These are phyloP conservation scores for Thrips palmi DNA, from an alignment of 1,140 invertebrate species.

Conservation along the genomic window DNA sequence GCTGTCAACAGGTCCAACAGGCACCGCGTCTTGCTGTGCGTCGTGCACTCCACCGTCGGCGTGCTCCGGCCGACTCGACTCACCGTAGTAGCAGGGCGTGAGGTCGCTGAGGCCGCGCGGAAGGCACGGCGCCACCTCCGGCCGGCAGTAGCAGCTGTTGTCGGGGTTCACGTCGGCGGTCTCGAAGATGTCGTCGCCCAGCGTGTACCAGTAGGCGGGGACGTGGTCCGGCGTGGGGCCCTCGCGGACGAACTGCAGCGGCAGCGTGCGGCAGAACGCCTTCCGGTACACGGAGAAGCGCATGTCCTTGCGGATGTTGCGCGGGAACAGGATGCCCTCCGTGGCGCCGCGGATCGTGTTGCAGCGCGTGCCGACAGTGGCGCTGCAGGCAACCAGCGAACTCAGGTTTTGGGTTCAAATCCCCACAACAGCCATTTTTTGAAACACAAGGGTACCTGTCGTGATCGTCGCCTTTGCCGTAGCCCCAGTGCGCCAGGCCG, in stretches of 20 bases:
- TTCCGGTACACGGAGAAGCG: constrained; percentile 39
- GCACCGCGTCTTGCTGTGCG: no score
- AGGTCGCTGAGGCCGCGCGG: constrained; percentile 41
- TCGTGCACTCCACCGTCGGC: no score
- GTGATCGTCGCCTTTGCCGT: constrained; percentile 19
- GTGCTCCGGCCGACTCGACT: constrained; percentile 19
- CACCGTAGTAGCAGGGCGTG: constrained; percentile 54
- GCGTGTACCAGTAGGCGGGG: constrained; percentile 24
- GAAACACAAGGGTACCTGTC: no score
- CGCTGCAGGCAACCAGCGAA: background rate
- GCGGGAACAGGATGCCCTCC: constrained; percentile 29
- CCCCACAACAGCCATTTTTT: no score
- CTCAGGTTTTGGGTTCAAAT: constrained; percentile 2
- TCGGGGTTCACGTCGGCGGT: constrained; percentile 30
- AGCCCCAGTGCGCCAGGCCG: constrained; percentile 38
- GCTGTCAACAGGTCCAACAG: no score
- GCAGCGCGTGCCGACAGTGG: background rate
- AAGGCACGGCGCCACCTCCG: constrained; percentile 24
- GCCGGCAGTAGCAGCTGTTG: constrained; percentile 40
- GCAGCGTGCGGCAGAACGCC: constrained; percentile 43
- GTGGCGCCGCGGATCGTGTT: constrained; percentile 5
- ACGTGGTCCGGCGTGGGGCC: constrained; percentile 21
- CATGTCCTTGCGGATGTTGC: constrained; percentile 28
- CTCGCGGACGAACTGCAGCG: constrained; percentile 28
- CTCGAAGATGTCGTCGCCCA: constrained; percentile 34